Evolutionary conservation across 2,113 vertebrate species (phyloP), one percentile per base, ranked within the genome.

Genomic region (Protomyctophum bolini): DNA sequence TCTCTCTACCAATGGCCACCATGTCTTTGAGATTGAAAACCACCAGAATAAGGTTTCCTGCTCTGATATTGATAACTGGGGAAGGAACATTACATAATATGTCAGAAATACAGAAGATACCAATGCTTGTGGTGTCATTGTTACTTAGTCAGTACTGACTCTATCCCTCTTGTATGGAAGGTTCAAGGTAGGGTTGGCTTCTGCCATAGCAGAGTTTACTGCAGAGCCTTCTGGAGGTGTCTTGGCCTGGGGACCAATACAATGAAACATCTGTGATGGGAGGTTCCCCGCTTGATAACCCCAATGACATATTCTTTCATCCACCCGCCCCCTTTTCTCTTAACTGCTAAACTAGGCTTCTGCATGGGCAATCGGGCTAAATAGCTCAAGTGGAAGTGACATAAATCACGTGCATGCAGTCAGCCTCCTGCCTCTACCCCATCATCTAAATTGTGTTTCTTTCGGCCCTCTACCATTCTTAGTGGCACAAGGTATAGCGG

Each of bases 231-330:
- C 79, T 84, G 81, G 87, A 82, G 66, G 45, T 74, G 77, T 55
- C 67, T 68, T 58, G 65, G 77, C 51, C 67, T 68, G 54, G 65
- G 60, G 7, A 63, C 1, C 52, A 59, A 66, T 0, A 83, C 76
- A 89, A 87, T 85, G 78, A 82, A 82, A 83, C 82, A 85, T 89
- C 87, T 87, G 86, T 85, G 84, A 77, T 58, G 79, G 84, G 87
- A 83, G 82, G 76, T 9, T 48, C 33, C 78, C 56, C 8, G 10
- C 0, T 33, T 46, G 82, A 81, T 83, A 75, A 83, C 77, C 84
- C 63, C 6, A 12, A 2, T 66, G 72, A 78, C 75, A 46, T 71
- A 10, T 56, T 66, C 6, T 0, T 57, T 61, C 60, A 47, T 47
- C 33, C 54, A 29, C 48, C 60, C 0, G 3, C 2, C 2, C 4